Base-by-base conservation (phyloP, 2,888 invertebrate species). In the Trachelus tabidus region DNA sequence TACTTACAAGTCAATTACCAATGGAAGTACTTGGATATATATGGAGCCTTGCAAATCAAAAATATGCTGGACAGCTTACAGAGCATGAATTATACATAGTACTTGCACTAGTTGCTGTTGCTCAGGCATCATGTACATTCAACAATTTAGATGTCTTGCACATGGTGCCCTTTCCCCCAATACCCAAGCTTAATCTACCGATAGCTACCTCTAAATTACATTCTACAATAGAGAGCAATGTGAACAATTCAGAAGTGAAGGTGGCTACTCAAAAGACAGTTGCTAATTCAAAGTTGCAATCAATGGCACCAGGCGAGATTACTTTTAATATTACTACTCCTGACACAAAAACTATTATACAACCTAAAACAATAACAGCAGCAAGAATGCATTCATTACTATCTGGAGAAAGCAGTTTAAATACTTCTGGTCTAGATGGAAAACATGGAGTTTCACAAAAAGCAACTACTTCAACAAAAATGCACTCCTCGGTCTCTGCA, bases 1-100 rank as follows among this genome's bases (percentile, higher is more conserved):
- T 93, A 56, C 87, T 92, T 68, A 92, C 92, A n/a, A 92, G 92
- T 83, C 92, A 92, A 79, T 85, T 93, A 76, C 88, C 92, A 0
- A 92, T 92, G 1, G 92, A 93, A 81, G 89, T 92, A 31, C 88
- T 93, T 75, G 93, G 93, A 23, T 92, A 91, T 82, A 92, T 93
- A 79, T 93, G 93, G 93, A 91, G 91, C 69, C 84, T 93, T 69
- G 92, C 92, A 0, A 93, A 93, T 85, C 90, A 91, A 81, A 92
- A 92, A 73, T 92, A 92, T 34, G 90, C 92, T 12, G 92, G 92
- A 6, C 91, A 91, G 73, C 88, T 93, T 40, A 92, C 92, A 0
- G 92, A 93, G 79, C 92, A 92, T 77, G 93, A 93, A 79, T 84
- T 93, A 0, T 92, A 92, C 79, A 86, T 92, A 15, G 91, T 92